These are phyloP conservation scores for Sinella curviseta DNA, from an alignment of 1,140 invertebrate genomes.

Conservation along the genomic window DNA sequence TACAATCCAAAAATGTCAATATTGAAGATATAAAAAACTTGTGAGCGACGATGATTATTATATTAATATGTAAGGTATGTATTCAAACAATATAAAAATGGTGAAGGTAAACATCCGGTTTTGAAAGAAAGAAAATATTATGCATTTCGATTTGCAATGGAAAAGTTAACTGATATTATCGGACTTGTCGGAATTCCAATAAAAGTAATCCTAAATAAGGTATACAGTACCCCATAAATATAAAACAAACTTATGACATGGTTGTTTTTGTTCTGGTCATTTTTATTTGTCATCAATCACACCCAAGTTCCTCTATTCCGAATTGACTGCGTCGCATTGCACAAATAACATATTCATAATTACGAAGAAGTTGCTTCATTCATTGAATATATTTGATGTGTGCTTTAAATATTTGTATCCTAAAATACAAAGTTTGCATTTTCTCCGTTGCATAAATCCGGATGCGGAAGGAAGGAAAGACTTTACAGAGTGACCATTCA, in stretches of 20 bases:
- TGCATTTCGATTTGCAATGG: conserved; percentile 6
- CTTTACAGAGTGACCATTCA: no score
- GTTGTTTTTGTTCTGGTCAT: no score
- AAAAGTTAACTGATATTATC: conserved; percentile 17
- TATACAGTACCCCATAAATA: not conserved
- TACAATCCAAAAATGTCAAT: not conserved
- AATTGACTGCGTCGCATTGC: no score
- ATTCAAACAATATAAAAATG: not conserved
- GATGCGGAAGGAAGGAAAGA: no score
- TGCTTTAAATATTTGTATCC: no score
- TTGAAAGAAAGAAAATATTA: not conserved
- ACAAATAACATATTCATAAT: no score
- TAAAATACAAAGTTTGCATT: no score
- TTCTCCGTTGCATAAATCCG: no score
- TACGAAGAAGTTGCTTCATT: no score
- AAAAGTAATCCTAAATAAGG: conserved; percentile 3
- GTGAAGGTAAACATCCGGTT: conserved; percentile 10
- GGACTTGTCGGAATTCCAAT: conserved; percentile 24
- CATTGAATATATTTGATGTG: no score
- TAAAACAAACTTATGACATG: not conserved
- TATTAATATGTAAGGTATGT: not conserved
- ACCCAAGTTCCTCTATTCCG: no score
- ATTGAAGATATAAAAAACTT: not conserved
- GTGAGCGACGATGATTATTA: not conserved
- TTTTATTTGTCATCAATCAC: no score